These are phyloP conservation scores for Macropodus opercularis DNA, from an alignment of 2,797 vertebrate species.

Conservation along the genomic window DNA sequence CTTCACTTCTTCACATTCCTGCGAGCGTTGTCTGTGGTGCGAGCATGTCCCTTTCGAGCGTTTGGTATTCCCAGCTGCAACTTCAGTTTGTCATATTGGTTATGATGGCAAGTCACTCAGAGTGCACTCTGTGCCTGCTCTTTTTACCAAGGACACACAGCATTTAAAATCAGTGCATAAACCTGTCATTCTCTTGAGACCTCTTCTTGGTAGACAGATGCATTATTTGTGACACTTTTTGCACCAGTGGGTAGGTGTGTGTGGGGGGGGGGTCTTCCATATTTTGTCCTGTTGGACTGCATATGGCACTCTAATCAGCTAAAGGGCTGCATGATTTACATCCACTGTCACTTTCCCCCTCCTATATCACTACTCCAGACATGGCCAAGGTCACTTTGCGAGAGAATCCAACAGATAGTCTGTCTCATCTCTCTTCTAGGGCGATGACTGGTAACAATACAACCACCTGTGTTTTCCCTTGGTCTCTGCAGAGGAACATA, in stretches of 20 bases:
- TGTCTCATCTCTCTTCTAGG: constrained; percentile 34
- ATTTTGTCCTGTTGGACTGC: constrained; percentile 54
- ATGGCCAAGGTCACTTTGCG: constrained; percentile 67
- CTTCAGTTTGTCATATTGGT: constrained; percentile 49
- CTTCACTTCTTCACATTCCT: constrained; percentile 30
- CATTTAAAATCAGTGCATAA: constrained; percentile 62
- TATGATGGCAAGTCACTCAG: constrained; percentile 45
- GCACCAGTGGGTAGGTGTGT: neutral
- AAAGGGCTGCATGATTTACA: constrained; percentile 70
- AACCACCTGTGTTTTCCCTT: constrained; percentile 9
- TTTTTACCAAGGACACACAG: constrained; percentile 55
- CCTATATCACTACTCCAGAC: constrained; percentile 50
- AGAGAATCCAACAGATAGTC: constrained; percentile 45
- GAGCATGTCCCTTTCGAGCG: constrained; percentile 34
- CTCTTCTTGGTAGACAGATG: constrained; percentile 30
- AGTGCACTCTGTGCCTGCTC: constrained; percentile 40
- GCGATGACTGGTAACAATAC: constrained; percentile 29
- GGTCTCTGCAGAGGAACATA: constrained; percentile 5
- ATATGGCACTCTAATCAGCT: constrained; percentile 73
- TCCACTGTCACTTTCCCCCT: constrained; percentile 57
- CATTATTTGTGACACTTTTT: constrained; percentile 63
- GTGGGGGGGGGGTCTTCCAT: constrained; percentile 32
- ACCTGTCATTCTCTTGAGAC: constrained; percentile 60
- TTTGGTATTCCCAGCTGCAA: constrained; percentile 47
- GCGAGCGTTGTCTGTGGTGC: constrained; percentile 33